Evolutionary conservation across 2,888 invertebrate genomes (phyloP).

Genomic region (Diplazon laetatorius): DNA sequence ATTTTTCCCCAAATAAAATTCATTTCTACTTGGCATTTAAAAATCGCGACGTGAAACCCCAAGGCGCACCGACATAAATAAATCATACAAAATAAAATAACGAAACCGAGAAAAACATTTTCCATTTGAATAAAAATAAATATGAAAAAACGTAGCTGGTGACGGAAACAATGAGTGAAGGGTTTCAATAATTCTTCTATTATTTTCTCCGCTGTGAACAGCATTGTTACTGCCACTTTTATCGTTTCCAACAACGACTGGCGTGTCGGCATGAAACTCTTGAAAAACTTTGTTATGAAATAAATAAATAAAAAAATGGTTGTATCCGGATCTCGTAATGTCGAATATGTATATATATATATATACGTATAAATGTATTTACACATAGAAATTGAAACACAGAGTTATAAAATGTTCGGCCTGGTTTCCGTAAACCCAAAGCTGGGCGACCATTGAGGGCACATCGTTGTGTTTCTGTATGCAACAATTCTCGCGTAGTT

Average conservation of each 20-base stretch:
- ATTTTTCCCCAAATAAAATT: too few species aligned
- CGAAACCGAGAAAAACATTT: too few species aligned
- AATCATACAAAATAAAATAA: neutral
- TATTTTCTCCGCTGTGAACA: neutral
- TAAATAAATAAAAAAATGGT: constrained; percentile 48
- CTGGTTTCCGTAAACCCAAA: neutral
- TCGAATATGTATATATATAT: too few species aligned
- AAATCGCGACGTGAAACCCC: too few species aligned
- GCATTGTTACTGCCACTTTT: constrained; percentile 4
- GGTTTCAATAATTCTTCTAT: neutral
- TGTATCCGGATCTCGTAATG: constrained; percentile 30
- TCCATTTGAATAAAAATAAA: constrained; percentile 12
- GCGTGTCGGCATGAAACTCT: constrained; percentile 59
- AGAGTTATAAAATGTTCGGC: constrained; percentile 32
- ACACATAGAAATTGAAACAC: constrained; percentile 44
- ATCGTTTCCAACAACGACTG: constrained; percentile 22
- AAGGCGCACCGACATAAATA: neutral
- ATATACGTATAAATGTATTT: too few species aligned
- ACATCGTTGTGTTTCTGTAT: constrained; percentile 2
- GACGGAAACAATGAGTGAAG: constrained; percentile 20
- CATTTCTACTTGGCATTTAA: too few species aligned
- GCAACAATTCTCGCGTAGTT: constrained; percentile 27
- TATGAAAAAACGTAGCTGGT: neutral
- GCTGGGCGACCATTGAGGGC: neutral
- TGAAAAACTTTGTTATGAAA: constrained; percentile 69